Evolutionary conservation across 2,797 vertebrate genomes (phyloP), one percentile per base, ranked within the genome.

Genomic region (Phoeniculus purpureus): DNA sequence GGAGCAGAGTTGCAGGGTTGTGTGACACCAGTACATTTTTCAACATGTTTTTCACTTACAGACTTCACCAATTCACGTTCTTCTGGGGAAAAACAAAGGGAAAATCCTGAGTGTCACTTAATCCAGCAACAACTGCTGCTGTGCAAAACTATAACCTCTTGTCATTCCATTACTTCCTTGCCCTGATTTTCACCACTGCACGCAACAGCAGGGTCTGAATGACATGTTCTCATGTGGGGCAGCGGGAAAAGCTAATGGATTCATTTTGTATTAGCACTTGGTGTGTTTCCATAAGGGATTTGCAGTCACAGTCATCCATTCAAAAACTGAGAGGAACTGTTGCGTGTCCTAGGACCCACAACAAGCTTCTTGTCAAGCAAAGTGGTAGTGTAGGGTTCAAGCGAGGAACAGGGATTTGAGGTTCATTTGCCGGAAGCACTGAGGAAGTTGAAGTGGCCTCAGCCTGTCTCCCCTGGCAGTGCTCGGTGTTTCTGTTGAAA

Each of bases 211-310:
- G 40, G 27, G 31, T 71, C 78, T 65, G 43, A 47, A 37, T 27
- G 19, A 19, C 9, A 3, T 15, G 19, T 71, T 85, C 90, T 59
- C 27, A 2, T 32, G 7, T 19, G 54, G 27, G 86, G 56, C 54
- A 60, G 51, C 67, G 89, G 77, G 72, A 79, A 88, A 84, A 81
- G n/a, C 15, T 72, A 45, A 82, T 83, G 59, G 76, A 84, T 72
- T 76, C 10, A 18, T 60, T 62, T 55, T 21, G 82, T 78, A 32
- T 37, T 82, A 87, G 52, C 6, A 17, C 74, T 45, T 50, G 21
- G 15, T 84, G 62, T 40, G 32, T 82, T 76, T 80, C 77, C n/a
- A 18, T 50, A 10, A 31, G 48, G 21, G 55, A 7, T 72, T 82
- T n/a, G 54, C 45, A 56, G 59, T 58, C 26, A 4, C 70, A 67